Evolutionary conservation across 23 tunicate species (phyloP).

Genomic region (Styela clava): DNA sequence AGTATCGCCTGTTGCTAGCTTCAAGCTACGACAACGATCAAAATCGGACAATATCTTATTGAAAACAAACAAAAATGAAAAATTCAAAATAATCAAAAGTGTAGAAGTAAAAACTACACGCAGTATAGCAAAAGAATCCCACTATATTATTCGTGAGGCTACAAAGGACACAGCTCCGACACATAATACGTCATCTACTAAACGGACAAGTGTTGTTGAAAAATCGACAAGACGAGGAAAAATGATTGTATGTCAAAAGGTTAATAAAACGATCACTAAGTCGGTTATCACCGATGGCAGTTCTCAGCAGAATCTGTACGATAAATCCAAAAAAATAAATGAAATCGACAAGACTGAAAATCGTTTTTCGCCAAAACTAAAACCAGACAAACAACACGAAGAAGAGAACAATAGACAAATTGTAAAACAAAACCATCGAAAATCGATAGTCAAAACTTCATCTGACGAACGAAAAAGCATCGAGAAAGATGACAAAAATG

Average conservation of each 20-base stretch:
- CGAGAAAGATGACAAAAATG: background rate
- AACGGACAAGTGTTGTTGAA: background rate
- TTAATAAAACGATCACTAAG: background rate
- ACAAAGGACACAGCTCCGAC: background rate
- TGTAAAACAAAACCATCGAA: background rate
- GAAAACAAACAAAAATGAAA: background rate
- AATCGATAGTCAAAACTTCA: background rate
- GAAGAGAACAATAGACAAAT: background rate
- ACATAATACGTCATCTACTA: background rate
- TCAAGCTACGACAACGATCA: background rate
- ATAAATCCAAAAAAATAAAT: background rate
- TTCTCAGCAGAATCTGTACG: background rate
- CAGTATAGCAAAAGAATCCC: background rate
- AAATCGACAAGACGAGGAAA: slow-evolving; percentile 19
- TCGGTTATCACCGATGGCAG: background rate
- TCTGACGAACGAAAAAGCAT: background rate
- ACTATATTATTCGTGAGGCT: background rate
- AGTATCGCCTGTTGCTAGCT: no score
- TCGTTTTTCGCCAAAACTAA: background rate
- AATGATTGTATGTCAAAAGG: slow-evolving; percentile 12
- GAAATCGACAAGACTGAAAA: background rate
- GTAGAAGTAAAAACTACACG: background rate
- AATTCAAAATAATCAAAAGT: background rate
- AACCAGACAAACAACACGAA: background rate
- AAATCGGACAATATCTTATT: background rate